Evolutionary conservation across 2,888 invertebrate species (phyloP).

Genomic region (Malacosoma neustria): DNA sequence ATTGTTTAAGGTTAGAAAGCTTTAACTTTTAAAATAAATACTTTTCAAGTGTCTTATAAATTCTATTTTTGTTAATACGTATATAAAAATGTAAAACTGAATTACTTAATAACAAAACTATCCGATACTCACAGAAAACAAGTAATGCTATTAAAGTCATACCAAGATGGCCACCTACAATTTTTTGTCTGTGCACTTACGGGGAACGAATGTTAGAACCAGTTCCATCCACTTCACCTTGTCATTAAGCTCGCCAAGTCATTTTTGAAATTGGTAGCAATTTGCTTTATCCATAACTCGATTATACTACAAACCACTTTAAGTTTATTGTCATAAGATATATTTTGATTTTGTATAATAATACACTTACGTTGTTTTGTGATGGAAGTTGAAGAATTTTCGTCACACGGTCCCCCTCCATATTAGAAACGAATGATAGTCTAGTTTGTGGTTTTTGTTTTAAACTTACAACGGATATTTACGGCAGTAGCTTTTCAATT

Average conservation of each 20-base stretch:
- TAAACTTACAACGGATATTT: no score
- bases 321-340: slow-evolving; percentile 11
- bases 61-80: no score
- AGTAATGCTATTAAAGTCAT: slow-evolving; percentile 1
- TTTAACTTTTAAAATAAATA: no score
- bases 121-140: no score
- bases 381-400: slow-evolving; percentile 21
- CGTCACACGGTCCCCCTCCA: slow-evolving; percentile 34
- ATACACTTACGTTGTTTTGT: slow-evolving; percentile 16
- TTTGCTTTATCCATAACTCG: slow-evolving; percentile 7
- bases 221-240: slow-evolving; percentile 56
- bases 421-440: slow-evolving; percentile 24
- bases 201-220: slow-evolving; percentile 48
- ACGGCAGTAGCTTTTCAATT: no score
- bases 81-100: no score
- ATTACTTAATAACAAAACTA: no score
- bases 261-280: slow-evolving; percentile 39
- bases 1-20: no score
- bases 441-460: no score
- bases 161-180: slow-evolving; percentile 40
- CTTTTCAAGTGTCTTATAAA: no score
- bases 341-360: slow-evolving; percentile 8
- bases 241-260: slow-evolving; percentile 55
- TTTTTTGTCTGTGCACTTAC: slow-evolving; percentile 53
- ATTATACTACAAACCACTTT: slow-evolving; percentile 13